These are phyloP conservation scores for Dolichotis patagonum DNA, from an alignment of 2,113 vertebrate species.

Conservation along the genomic window DNA sequence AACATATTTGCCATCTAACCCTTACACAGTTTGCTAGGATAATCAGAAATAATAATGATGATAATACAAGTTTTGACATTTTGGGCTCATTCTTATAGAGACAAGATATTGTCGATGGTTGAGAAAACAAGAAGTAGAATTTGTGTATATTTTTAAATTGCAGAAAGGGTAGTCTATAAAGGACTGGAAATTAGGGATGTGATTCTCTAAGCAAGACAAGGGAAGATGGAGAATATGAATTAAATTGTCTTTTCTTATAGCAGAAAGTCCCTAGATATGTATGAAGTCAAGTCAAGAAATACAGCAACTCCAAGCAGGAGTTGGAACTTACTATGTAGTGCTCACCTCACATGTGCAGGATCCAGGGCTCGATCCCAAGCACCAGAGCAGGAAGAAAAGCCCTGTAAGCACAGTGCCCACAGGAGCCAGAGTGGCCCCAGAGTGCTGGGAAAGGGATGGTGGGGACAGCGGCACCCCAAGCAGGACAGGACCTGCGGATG, in stretches of 20 bases:
- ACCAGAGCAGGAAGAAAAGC: not conserved
- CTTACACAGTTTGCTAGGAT: not conserved
- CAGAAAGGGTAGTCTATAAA: not conserved
- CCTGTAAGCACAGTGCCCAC: not conserved
- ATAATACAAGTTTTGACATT: not conserved
- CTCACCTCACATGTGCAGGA: not conserved
- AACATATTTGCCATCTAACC: not conserved
- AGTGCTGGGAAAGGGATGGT: not conserved
- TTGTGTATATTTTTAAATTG: not conserved
- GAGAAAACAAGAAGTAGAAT: not conserved
- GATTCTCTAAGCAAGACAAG: not conserved
- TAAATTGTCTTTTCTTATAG: not conserved
- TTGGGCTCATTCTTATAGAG: not conserved
- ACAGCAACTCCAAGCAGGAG: not conserved
- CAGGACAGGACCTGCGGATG: not conserved
- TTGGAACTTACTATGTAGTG: not conserved
- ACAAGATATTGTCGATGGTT: not conserved
- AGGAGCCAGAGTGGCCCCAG: not conserved
- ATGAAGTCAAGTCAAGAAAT: not conserved
- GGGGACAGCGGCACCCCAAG: not conserved
- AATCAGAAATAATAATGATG: not conserved
- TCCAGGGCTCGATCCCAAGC: not conserved
- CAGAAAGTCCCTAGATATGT: not conserved
- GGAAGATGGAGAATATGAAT: not conserved
- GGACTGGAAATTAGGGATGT: not conserved